Percentiles rank a stretch among this genome's conserved stretches.
Evolutionary conservation across 2,888 invertebrate species (phyloP).

Genomic region (Nasonovia ribisnigri): DNA sequence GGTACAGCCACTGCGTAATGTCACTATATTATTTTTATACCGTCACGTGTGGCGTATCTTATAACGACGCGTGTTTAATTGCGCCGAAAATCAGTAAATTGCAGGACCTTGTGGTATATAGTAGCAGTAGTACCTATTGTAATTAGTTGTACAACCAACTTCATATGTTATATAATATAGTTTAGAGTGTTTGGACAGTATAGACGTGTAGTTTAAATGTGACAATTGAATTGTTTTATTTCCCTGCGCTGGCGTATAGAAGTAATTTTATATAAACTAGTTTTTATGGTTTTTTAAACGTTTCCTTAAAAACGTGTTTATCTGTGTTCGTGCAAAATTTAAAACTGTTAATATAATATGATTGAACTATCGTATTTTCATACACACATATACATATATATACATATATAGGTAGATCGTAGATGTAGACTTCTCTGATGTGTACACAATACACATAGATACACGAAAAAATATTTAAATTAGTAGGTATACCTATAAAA

Average conservation of each 20-base stretch:
- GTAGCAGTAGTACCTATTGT: not conserved
- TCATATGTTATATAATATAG: not conserved
- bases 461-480: not conserved
- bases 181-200: not conserved
- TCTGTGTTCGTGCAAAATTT: not conserved
- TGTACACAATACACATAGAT: not conserved
- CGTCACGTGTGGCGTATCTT: not conserved
- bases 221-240: slow-evolving; percentile 35
- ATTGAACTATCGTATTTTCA: not conserved
- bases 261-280: slow-evolving; percentile 24
- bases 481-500: not conserved
- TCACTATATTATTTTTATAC: not conserved
- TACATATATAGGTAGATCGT: too few species aligned
- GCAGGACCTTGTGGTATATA: not conserved
- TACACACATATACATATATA: not conserved
- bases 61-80: not conserved
- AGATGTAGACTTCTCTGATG: not conserved
- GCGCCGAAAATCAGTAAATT: not conserved
- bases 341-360: not conserved
- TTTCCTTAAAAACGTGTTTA: slow-evolving; percentile 40
- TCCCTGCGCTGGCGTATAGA: not conserved
- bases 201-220: not conserved
- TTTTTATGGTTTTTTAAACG: slow-evolving; percentile 56
- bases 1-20: not conserved
- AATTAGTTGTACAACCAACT: not conserved